phyloP scores from a whole-genome alignment of 2,888 invertebrate genomes.

The Pollenia labialis region DNA sequence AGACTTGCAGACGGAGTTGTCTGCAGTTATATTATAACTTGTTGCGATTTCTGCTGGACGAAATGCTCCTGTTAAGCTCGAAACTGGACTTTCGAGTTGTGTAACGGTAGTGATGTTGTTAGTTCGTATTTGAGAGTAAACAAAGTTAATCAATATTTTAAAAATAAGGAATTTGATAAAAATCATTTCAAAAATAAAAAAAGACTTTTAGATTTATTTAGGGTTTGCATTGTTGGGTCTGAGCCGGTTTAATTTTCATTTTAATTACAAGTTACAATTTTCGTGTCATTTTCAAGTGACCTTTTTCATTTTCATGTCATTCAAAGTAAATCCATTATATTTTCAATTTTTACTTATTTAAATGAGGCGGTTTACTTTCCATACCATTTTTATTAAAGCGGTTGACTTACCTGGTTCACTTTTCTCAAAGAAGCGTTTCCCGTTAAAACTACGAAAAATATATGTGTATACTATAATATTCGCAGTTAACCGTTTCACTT shows the following conservation, averaged over 20 bases:
- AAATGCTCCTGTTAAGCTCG: constrained; percentile 20
- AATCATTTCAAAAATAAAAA: too few relatives aligned
- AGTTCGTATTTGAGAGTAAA: background rate
- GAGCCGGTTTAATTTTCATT: too few relatives aligned
- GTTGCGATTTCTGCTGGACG: constrained; percentile 1
- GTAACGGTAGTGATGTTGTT: background rate
- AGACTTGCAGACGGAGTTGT: background rate
- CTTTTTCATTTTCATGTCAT: too few relatives aligned
- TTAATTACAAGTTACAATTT: too few relatives aligned
- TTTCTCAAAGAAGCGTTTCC: too few relatives aligned
- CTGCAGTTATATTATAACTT: background rate
- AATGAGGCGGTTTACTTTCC: background rate
- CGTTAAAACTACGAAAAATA: too few relatives aligned
- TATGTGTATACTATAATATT: too few relatives aligned
- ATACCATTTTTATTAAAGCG: background rate
- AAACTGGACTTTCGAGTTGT: background rate
- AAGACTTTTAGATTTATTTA: too few relatives aligned
- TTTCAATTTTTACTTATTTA: background rate
- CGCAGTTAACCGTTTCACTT: too few relatives aligned
- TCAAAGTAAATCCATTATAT: background rate
- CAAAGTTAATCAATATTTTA: too few relatives aligned
- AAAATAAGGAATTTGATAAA: too few relatives aligned
- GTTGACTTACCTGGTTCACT: background rate
- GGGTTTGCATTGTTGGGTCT: too few relatives aligned
- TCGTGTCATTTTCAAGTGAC: background rate